phyloP scores from a whole-genome alignment of 2,113 vertebrate species.

The Eonycteris spelaea region DNA sequence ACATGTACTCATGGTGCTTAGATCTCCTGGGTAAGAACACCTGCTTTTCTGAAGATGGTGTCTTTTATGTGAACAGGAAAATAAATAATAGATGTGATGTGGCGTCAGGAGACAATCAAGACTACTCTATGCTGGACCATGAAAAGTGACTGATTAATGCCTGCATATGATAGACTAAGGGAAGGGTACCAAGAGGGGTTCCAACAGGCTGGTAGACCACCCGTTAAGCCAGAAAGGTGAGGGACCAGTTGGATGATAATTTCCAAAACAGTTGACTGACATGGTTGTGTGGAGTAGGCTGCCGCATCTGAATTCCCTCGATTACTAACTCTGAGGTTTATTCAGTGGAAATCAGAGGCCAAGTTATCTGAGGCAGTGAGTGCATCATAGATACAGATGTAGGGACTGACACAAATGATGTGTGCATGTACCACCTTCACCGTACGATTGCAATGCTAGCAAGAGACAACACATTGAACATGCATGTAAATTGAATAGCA shows the following conservation, averaged over 20 bases:
- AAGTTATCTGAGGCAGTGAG: not conserved
- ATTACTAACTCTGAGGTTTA: not conserved
- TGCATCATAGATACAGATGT: not conserved
- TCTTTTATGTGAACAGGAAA: not conserved
- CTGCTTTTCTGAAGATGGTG: not conserved
- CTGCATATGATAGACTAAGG: not conserved
- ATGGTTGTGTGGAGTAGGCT: not conserved
- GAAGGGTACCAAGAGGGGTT: not conserved
- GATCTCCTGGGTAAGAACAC: not conserved
- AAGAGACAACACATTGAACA: not conserved
- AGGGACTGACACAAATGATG: not conserved
- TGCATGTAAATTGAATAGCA: not conserved
- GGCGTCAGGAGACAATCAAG: not conserved
- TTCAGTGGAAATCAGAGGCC: not conserved
- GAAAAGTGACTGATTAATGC: not conserved
- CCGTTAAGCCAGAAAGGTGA: not conserved
- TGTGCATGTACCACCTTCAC: fast-evolving
- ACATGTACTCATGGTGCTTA: not conserved
- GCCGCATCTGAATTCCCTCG: not conserved
- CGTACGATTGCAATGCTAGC: not conserved
- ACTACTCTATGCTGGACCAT: not conserved
- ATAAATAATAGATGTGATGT: not conserved
- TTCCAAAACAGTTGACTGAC: not conserved
- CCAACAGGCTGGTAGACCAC: not conserved
- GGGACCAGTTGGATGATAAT: not conserved